Percentiles rank a stretch among this genome's conserved stretches.
phyloP scores from a whole-genome alignment of 2,113 vertebrate species.

The Labeo catla region DNA sequence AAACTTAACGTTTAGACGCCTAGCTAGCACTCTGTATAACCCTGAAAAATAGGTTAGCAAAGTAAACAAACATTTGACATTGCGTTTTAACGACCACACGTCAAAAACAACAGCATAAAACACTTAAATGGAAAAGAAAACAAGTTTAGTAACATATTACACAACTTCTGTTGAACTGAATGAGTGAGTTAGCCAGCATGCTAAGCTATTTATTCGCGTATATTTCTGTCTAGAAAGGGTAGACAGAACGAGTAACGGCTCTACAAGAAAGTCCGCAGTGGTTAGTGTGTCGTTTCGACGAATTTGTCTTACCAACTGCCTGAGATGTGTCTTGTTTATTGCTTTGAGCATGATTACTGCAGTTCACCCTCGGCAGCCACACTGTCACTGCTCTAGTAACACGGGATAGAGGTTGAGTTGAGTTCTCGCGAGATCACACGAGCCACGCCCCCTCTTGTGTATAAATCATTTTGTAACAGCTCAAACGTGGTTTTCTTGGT shows the following conservation, averaged over 20 bases:
- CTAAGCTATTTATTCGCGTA: neutral
- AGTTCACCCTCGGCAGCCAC: slow-evolving; percentile 1
- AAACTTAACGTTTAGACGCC: neutral
- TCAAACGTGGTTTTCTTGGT: neutral
- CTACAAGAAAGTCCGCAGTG: neutral
- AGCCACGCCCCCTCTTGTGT: slow-evolving; percentile 5
- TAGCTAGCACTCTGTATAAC: neutral
- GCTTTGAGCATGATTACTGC: slow-evolving; percentile 66
- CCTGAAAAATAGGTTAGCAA: neutral
- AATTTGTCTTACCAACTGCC: slow-evolving; percentile 69
- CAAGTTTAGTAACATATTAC: neutral
- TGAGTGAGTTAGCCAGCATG: slow-evolving; percentile 22
- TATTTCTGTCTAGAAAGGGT: neutral
- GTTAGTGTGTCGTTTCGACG: neutral
- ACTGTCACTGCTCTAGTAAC: neutral
- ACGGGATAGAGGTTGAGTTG: neutral
- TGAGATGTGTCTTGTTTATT: slow-evolving; percentile 65
- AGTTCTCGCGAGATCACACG: slow-evolving; percentile 37
- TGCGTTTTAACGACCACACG: neutral
- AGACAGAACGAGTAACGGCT: neutral
- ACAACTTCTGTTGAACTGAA: neutral
- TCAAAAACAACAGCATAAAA: neutral
- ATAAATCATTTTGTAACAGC: neutral
- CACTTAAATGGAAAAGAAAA: neutral
- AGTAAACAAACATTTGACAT: neutral